Percentiles rank a stretch among this genome's conserved stretches.
Conservation (phyloP, 2,888 invertebrate genomes). For the Lasioglossum leucozonium region DNA sequence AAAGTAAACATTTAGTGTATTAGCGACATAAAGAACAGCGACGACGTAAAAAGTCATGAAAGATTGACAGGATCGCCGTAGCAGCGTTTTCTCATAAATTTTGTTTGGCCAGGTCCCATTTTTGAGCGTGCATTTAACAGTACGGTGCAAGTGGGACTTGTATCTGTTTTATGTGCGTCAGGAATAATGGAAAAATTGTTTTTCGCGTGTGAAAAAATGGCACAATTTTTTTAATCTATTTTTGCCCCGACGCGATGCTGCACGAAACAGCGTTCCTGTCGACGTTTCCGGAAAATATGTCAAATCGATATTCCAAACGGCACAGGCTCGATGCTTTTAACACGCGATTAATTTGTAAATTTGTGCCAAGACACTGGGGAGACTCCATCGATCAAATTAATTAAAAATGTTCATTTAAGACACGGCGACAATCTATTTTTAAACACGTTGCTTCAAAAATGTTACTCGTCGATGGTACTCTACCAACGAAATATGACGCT, state of each 20-base stretch:
- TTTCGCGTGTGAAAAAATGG: not conserved
- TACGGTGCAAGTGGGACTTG: not conserved
- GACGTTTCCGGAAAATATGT: conserved; percentile 40
- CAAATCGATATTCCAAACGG: conserved; percentile 44
- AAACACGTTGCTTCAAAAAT: not conserved
- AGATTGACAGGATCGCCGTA: too few species aligned
- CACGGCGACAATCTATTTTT: not conserved
- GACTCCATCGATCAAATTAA: conserved; percentile 23
- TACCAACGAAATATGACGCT: not conserved
- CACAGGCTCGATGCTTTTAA: conserved; percentile 36
- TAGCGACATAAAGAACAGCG: too few species aligned
- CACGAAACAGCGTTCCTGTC: conserved; percentile 24
- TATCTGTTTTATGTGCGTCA: not conserved
- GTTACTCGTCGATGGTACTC: not conserved
- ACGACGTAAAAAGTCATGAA: too few species aligned
- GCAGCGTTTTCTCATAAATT: not conserved
- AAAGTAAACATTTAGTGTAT: not conserved
- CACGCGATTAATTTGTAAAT: conserved; percentile 51
- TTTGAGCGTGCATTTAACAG: not conserved
- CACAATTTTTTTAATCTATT: not conserved
- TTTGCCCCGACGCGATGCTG: not conserved
- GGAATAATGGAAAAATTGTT: not conserved
- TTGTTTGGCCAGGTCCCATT: not conserved
- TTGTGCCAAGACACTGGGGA: conserved; percentile 46
- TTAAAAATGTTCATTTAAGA: conserved; percentile 21